Evolutionary conservation across 2,797 vertebrate genomes (phyloP), one percentile per base, ranked within the genome.

Genomic region (Rhynchonycteris naso): DNA sequence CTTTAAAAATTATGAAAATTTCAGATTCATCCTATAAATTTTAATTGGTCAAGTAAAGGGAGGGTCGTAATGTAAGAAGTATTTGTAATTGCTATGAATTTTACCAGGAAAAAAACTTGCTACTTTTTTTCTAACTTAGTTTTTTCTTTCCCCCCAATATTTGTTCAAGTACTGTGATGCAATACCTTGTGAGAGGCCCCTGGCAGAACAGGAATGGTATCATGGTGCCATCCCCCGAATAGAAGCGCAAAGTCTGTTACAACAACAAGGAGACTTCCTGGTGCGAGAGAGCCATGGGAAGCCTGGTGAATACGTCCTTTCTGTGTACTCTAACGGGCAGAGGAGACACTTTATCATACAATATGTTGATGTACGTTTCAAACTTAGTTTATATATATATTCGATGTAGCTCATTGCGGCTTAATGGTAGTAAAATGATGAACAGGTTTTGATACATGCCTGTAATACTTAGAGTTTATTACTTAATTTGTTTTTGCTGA

Each of bases 341-440:
- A 98, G 99, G 93, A 98, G 99, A 89, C 99, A 99, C 98, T 99
- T 99, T 98, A 99, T 99, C 98, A 99, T 99, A 98, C 99, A 99
- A 97, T 99, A 98, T 93, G 99, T 99, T 50, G 99, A 99, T 85
- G 99, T 99, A 98, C 95, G 99, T 99, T 98, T 98, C 91, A 97
- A 97, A 97, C 95, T 95, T 5, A 96, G 95, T 97, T 95, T 78
- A 79, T 90, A 58, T 96, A 28, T 95, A 92, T 97, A 50, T 81
- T 88, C 93, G 69, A 96, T 96, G 24, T 95, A 92, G 76, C 82
- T 82, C 3, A 26, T 66, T 90, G n/a, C 87, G 56, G 11, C 78
- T n/a, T 78, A 82, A 65, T 75, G 82, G 5, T 85, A 83, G 76
- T 93, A 66, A 65, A 90, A 61, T 92, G 75, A 76, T 90, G 52